Conservation (phyloP, 2,888 invertebrate genomes). For the Sesia bembeciformis region DNA sequence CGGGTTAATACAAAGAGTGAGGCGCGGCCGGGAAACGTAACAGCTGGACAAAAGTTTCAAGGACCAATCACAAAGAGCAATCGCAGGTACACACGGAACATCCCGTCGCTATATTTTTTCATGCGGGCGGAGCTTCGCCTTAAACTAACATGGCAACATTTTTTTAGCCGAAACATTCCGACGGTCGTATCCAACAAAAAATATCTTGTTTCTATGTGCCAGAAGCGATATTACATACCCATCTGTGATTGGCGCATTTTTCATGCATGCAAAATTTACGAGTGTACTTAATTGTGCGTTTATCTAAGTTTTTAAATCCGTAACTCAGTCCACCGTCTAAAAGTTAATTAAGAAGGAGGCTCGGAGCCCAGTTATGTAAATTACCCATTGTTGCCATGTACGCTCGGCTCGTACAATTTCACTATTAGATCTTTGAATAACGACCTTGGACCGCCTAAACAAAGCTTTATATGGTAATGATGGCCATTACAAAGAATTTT, state of each 20-base stretch:
- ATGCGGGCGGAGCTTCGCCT: neutral
- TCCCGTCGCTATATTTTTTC: neutral
- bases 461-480: slow-evolving; percentile 3
- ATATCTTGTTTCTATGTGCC: neutral
- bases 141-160: neutral
- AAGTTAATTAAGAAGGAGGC: slow-evolving; percentile 44
- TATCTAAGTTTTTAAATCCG: neutral
- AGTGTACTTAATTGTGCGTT: neutral
- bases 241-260: neutral
- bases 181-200: neutral
- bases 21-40: neutral
- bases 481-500: slow-evolving; percentile 1
- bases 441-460: slow-evolving; percentile 21
- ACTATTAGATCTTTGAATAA: slow-evolving; percentile 9
- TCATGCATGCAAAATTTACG: neutral
- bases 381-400: slow-evolving; percentile 53
- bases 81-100: neutral
- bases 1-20: neutral
- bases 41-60: neutral
- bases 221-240: neutral
- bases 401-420: slow-evolving; percentile 28
- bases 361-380: slow-evolving; percentile 47
- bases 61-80: neutral
- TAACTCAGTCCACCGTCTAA: slow-evolving; percentile 25
- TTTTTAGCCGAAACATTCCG: neutral